Evolutionary conservation across 2,797 vertebrate species (phyloP), one percentile per base, ranked within the genome.

Genomic region (Sphenopsis melanotis): DNA sequence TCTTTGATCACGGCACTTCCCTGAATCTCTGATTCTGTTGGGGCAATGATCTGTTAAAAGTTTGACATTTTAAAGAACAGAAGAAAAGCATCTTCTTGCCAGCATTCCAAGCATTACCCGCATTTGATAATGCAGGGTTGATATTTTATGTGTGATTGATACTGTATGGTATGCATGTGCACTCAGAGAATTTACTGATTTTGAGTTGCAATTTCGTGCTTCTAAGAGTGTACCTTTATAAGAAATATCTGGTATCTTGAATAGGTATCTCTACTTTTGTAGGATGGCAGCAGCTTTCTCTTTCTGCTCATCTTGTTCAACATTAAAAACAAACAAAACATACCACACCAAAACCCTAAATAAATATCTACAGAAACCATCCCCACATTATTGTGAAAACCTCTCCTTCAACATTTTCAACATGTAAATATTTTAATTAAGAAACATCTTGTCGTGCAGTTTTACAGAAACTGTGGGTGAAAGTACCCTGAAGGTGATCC

Each of bases 241-340:
- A 84, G 41, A 9, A 55, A 15, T 23, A 37, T 46, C 36, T 19
- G 2, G 16, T 49, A 32, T 42, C 84, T 36, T 63, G 15, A 63
- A 66, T 3, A 70, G 19, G 2, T 59, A 52, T 30, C 21, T 66
- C 46, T 78, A 17, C 81, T 82, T 66, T 44, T 46, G 15, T 30
- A 87, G 29, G 20, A 75, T 39, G 27, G 61, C 29, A 94, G 65
- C 32, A 94, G 57, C 74, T 91, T 95, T 83, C 60, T 57, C 3
- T 91, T 96, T 68, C 41, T 87, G 81, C 72, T 94, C 60, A 77
- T 63, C 56, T 76, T 82, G 42, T 94, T 95, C 88, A 94, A 55
- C 29, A 52, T 44, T 9, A 10, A 37, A 63, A 68, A 72, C 7
- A 27, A 82, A 18, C 5, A 41, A 63, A 66, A 75, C 10, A 37